Evolutionary conservation across 2,113 vertebrate species (phyloP).

Genomic region (Trinectes maculatus): DNA sequence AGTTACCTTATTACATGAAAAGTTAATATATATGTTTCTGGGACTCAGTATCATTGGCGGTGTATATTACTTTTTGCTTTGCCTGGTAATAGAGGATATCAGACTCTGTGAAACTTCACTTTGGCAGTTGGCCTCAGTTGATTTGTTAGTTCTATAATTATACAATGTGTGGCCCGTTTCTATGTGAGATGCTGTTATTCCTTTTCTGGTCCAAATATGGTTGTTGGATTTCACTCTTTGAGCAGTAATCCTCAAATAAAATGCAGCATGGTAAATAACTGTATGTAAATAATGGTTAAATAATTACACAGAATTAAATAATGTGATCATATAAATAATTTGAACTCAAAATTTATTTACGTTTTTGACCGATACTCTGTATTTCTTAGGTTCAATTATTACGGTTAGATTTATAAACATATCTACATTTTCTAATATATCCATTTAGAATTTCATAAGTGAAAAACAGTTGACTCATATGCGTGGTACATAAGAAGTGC

Average conservation of each 20-base stretch:
- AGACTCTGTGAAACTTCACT: constrained; percentile 3
- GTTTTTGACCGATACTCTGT: neutral
- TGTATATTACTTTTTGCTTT: constrained; percentile 11
- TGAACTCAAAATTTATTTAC: neutral
- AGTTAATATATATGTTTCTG: constrained; percentile 67
- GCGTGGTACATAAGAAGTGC: neutral
- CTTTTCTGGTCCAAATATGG: neutral
- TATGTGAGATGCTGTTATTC: constrained; percentile 2
- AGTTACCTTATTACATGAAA: constrained; percentile 69
- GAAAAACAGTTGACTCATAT: constrained; percentile 17
- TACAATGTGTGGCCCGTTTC: neutral
- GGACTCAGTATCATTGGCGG: constrained; percentile 42
- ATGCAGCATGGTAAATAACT: neutral
- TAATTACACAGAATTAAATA: neutral
- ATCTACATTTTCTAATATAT: constrained; percentile 1
- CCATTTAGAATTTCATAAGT: constrained; percentile 3
- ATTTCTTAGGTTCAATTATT: no score
- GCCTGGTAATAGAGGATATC: constrained; percentile 8
- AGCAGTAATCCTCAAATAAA: constrained; percentile 1
- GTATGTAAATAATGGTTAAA: constrained; percentile 3
- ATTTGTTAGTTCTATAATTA: constrained; percentile 12
- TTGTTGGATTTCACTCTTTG: constrained; percentile 5
- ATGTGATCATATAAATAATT: neutral
- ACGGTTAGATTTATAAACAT: no score
- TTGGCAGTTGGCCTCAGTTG: constrained; percentile 1